Conservation (phyloP, 2,113 vertebrate genomes). For the Antechinus flavipes region DNA sequence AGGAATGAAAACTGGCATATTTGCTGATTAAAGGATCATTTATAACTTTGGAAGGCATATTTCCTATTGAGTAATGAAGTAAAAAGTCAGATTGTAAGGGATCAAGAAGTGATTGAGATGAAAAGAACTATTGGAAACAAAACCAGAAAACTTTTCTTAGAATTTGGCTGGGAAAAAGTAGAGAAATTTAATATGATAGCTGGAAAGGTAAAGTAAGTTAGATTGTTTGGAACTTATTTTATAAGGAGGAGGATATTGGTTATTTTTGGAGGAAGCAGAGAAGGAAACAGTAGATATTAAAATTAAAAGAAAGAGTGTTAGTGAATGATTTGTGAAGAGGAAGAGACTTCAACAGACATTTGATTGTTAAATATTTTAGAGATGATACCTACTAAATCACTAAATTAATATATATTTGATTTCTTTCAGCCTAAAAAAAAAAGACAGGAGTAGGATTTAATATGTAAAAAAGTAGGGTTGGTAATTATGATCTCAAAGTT, state of each 20-base stretch:
- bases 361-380: background rate
- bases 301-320: background rate
- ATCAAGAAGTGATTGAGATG: background rate
- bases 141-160: background rate
- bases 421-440: background rate
- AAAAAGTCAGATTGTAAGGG: background rate
- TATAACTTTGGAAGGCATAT: background rate
- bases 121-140: background rate
- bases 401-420: background rate
- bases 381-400: background rate
- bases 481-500: no score
- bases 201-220: background rate
- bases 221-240: background rate
- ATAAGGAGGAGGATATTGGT: background rate
- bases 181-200: background rate
- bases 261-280: background rate
- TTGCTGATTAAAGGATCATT: background rate
- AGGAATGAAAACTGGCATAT: background rate
- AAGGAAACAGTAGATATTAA: background rate
- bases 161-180: background rate
- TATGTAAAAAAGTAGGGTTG: no score
- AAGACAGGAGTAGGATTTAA: no score
- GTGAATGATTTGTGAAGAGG: background rate
- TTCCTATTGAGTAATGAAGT: background rate
- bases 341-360: background rate